Base-by-base conservation (phyloP, 1,140 invertebrate genomes). In the Drosophila ercepeae region DNA sequence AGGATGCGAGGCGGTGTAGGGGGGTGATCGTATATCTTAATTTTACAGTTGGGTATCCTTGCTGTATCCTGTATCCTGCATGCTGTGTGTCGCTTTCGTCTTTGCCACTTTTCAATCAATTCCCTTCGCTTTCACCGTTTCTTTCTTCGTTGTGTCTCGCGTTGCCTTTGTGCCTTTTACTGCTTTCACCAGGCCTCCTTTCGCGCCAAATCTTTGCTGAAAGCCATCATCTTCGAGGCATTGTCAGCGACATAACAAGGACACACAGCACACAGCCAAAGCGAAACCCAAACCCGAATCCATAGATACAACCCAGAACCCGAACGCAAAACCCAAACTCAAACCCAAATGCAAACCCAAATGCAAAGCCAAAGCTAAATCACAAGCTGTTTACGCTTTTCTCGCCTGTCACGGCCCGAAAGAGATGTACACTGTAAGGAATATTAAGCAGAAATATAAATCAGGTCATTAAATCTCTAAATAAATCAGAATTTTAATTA, bases 181-280 rank as follows among this genome's bases (percentile, higher is more conserved):
- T 59, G 9, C 18, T n/a, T 49, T 25, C 25, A 45, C 36, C 13
- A n/a, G 39, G 13, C 34, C 46, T 19, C 44, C 27, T 44, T 29
- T 34, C 53, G 58, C 68, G 64, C 65, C 75, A 83, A 83, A 84
- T 84, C 79, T 75, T 45, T 57, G 75, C 67, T 79, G 75, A 83
- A 84, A 75, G 81, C 79, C 75, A 84, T 84, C 81, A 86, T 79
- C 79, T 78, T 65, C 79, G 52, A 84, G 71, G 79, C 75, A 84
- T 72, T 84, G 79, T 84, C 79, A 67, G 75, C 75, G 75, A 79
- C 81, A 84, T 75, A 83, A 83, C 79, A 83, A 84, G 79, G 75
- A 83, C 78, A 61, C 11, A 32, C 84, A 84, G 79, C 70, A 83
- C 78, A 61, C 11, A 32, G 9, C 29, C 29, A 9, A 32, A 27